These are phyloP conservation scores for Ennomos fuscantarius DNA, from an alignment of 2,888 invertebrate genomes.

Conservation along the genomic window DNA sequence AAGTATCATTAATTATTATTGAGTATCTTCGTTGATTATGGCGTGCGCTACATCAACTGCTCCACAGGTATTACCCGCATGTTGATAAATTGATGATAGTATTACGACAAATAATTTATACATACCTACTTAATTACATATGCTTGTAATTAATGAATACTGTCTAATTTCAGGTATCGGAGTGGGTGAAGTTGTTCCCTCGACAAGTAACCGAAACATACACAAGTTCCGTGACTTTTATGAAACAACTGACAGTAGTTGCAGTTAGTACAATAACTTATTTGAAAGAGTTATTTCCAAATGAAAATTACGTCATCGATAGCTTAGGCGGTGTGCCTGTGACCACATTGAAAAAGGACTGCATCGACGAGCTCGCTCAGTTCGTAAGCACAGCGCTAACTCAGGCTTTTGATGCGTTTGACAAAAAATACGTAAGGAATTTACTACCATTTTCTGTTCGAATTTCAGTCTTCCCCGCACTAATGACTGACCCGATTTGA, in stretches of 20 bases:
- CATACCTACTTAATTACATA: not conserved
- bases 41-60: not conserved
- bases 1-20: not conserved
- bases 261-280: slow-evolving; percentile 70
- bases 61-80: not conserved
- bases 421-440: slow-evolving; percentile 73
- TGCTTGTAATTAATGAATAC: not conserved
- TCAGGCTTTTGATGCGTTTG: slow-evolving; percentile 74
- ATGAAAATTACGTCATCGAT: slow-evolving; percentile 61
- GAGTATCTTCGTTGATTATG: not conserved
- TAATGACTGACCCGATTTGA: too few relatives aligned
- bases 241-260: slow-evolving; percentile 71
- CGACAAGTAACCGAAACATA: slow-evolving; percentile 65
- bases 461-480: too few relatives aligned
- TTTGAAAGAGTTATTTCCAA: slow-evolving; percentile 62
- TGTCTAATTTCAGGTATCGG: slow-evolving; percentile 51
- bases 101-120: too few relatives aligned
- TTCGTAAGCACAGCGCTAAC: slow-evolving; percentile 63
- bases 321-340: slow-evolving; percentile 60
- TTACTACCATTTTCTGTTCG: too few relatives aligned
- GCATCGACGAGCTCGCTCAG: slow-evolving; percentile 64
- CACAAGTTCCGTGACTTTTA: slow-evolving; percentile 68
- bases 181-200: slow-evolving; percentile 68
- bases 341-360: slow-evolving; percentile 63
- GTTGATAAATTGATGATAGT: too few relatives aligned